Base-by-base conservation (phyloP, 1,140 invertebrate genomes). In the Drosophila quadrilineata region DNA sequence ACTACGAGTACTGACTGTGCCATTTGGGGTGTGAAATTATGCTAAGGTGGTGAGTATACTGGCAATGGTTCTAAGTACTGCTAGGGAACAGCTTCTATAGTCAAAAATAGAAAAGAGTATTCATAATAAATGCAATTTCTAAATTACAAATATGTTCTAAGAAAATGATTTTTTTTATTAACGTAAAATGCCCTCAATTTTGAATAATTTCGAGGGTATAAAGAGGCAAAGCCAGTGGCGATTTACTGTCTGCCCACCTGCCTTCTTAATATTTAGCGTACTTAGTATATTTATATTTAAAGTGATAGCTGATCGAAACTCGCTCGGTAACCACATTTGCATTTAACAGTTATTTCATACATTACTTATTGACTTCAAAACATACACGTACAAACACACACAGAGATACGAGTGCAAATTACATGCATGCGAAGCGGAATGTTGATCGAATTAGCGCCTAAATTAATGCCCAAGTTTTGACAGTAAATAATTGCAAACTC, bases 291-390 rank as follows among this genome's bases (percentile, higher is more conserved):
- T 6, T 9, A 6, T 41, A n/a, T 52, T 12, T 17, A 6, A 16
- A 16, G 28, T 41, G 36, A 54, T 62, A 19, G 29, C 14, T 41
- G 33, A 45, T 43, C 45, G 6, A 59, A 65, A 59, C 62, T 36
- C 10, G 62, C 29, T 59, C 14, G 36, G 16, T 40, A 21, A 46
- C 24, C 29, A 53, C 14, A 60, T 60, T 66, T 53, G 63, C 48
- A 53, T 66, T 66, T 46, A 53, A 67, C 63, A 52, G 38, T 62
- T 60, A 53, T 38, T 45, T 52, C 28, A 43, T 54, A 41, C 10
- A 21, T 54, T 33, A 31, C 26, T 19, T 33, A 28, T 54, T 40
- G n/a, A n/a, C 24, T 38, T 29, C 17, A 9, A n/a, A 9, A 53
- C 29, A 24, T 53, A 38, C 36, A 19, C 16, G 9, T 36, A 35